Conservation (phyloP, 2,113 vertebrate genomes). For the Megaleporinus macrocephalus region DNA sequence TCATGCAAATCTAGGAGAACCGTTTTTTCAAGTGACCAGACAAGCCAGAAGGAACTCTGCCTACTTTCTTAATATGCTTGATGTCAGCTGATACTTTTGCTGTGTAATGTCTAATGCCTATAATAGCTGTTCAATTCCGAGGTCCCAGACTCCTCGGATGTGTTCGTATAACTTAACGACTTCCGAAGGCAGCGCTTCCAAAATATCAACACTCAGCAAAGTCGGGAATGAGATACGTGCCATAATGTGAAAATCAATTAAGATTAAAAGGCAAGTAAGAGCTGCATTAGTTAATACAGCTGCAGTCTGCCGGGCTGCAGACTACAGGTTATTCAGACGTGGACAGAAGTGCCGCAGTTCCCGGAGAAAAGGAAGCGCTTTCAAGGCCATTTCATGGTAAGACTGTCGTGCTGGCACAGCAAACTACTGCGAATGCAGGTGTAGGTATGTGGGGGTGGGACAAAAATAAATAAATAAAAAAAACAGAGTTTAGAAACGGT, state of each 20-base stretch:
- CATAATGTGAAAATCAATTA: conserved; percentile 40
- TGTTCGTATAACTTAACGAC: conserved; percentile 6
- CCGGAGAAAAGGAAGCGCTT: not conserved
- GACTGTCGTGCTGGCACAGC: not conserved
- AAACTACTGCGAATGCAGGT: conserved; percentile 5
- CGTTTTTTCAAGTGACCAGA: no score
- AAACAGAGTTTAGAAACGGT: not conserved
- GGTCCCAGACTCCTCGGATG: not conserved
- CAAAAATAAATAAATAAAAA: no score
- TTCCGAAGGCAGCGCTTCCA: conserved; percentile 4
- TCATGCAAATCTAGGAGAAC: no score
- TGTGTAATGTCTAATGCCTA: not conserved
- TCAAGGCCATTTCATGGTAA: not conserved
- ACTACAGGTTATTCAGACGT: not conserved
- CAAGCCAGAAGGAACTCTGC: no score
- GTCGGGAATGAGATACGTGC: conserved; percentile 1
- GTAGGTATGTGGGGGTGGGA: not conserved
- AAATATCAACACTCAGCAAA: conserved; percentile 28
- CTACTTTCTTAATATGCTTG: no score
- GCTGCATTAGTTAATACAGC: conserved; percentile 20
- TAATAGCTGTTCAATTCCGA: not conserved
- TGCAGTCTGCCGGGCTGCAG: not conserved
- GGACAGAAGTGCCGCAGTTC: not conserved
- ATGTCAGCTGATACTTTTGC: no score
- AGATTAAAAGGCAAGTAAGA: conserved; percentile 8